phyloP scores from a whole-genome alignment of 1,140 invertebrate genomes.

The Macrobrachium nipponense region DNA sequence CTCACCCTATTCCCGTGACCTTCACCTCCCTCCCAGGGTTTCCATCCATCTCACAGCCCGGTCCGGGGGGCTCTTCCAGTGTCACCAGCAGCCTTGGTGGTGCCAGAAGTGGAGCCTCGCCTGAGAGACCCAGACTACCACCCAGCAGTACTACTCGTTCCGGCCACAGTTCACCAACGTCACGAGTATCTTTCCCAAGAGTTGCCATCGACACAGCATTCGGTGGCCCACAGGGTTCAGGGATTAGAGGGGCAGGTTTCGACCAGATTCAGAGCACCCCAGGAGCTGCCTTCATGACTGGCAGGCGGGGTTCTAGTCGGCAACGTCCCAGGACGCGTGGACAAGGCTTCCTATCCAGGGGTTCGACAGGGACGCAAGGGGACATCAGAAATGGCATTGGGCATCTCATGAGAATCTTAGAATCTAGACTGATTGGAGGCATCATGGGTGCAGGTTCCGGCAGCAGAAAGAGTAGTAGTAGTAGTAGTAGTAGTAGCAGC shows the following conservation, averaged over 20 bases:
- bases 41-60: background rate
- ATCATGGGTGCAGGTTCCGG: background rate
- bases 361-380: no score
- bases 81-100: no score
- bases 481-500: no score
- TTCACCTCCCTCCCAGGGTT: slow-evolving; percentile 45
- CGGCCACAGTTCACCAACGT: no score
- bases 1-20: slow-evolving; percentile 51
- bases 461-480: no score
- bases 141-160: no score
- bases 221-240: slow-evolving; percentile 4
- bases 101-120: no score
- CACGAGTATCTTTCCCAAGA: background rate
- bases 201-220: background rate
- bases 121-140: no score
- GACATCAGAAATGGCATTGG: no score
- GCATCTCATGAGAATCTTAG: background rate
- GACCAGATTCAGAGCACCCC: background rate
- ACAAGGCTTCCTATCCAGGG: background rate
- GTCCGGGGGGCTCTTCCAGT: background rate
- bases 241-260: background rate
- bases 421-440: background rate
- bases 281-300: background rate
- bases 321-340: background rate
- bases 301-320: background rate